These are phyloP conservation scores for Rafetus swinhoei DNA, from an alignment of 2,113 vertebrate genomes.

Conservation along the genomic window DNA sequence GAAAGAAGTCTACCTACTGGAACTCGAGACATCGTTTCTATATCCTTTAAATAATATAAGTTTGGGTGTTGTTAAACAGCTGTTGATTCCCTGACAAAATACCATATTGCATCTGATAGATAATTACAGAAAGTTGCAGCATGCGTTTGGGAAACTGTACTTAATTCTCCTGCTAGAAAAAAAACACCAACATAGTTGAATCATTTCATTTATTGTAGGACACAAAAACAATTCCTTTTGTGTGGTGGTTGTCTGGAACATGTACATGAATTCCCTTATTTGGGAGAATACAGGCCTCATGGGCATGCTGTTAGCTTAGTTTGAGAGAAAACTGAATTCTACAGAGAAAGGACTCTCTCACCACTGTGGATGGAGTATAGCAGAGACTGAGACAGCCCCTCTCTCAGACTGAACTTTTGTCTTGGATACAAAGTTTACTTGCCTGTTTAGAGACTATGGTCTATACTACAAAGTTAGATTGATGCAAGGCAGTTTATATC, in stretches of 20 bases:
- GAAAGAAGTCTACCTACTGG: conserved; percentile 32
- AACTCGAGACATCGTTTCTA: conserved; percentile 4
- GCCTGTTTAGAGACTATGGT: not conserved
- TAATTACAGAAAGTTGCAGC: not conserved
- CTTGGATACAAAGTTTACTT: conserved; percentile 12
- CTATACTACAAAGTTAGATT: not conserved
- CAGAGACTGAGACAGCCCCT: not conserved
- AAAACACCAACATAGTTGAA: not conserved
- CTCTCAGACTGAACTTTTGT: not conserved
- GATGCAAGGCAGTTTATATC: not conserved
- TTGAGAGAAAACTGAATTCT: conserved; percentile 29
- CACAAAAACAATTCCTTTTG: conserved; percentile 29
- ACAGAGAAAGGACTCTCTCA: conserved; percentile 31
- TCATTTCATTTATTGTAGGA: conserved; percentile 33
- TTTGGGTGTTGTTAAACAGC: not conserved
- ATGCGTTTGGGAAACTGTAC: not conserved
- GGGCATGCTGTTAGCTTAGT: conserved; percentile 30
- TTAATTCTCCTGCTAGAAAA: not conserved
- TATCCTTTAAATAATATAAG: conserved; percentile 42
- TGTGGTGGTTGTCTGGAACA: conserved; percentile 59
- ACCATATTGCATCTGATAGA: not conserved
- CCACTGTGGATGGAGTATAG: not conserved
- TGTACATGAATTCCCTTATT: not conserved
- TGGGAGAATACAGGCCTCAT: conserved; percentile 49
- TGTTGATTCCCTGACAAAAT: not conserved